Evolutionary conservation across 2,113 vertebrate genomes (phyloP).

Genomic region (Triplophysa rosa): DNA sequence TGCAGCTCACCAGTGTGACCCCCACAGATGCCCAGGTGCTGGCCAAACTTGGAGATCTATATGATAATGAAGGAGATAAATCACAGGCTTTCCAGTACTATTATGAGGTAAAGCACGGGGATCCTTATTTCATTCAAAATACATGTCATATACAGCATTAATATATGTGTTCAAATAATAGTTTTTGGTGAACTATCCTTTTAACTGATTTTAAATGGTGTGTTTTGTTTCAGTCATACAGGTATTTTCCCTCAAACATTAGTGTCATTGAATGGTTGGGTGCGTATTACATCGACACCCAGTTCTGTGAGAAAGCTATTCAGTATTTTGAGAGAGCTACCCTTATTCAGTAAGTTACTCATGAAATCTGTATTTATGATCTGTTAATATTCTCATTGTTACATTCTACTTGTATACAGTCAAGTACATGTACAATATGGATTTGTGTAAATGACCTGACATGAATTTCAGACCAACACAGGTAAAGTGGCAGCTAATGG

Average conservation of each 20-base stretch:
- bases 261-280: conserved; percentile 96
- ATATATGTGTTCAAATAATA: too few relatives aligned
- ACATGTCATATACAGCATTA: neutral
- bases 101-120: conserved; percentile 78
- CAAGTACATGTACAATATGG: neutral
- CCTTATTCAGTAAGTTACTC: conserved; percentile 90
- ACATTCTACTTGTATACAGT: neutral
- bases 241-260: conserved; percentile 95
- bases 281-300: conserved; percentile 92
- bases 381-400: neutral
- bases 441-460: neutral
- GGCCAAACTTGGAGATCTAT: conserved; percentile 87
- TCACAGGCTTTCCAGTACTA: conserved; percentile 95
- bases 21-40: conserved; percentile 87
- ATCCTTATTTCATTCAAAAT: neutral
- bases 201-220: neutral
- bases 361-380: neutral
- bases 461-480: conserved; percentile 78
- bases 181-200: too few relatives aligned
- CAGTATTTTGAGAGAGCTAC: conserved; percentile 97
- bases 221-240: conserved; percentile 81
- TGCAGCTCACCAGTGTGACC: conserved; percentile 88
- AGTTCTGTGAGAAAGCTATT: conserved; percentile 98
- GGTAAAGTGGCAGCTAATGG: conserved; percentile 94
- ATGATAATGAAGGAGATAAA: conserved; percentile 90